phyloP scores from a whole-genome alignment of 2,888 invertebrate species.

The Spodoptera exigua region DNA sequence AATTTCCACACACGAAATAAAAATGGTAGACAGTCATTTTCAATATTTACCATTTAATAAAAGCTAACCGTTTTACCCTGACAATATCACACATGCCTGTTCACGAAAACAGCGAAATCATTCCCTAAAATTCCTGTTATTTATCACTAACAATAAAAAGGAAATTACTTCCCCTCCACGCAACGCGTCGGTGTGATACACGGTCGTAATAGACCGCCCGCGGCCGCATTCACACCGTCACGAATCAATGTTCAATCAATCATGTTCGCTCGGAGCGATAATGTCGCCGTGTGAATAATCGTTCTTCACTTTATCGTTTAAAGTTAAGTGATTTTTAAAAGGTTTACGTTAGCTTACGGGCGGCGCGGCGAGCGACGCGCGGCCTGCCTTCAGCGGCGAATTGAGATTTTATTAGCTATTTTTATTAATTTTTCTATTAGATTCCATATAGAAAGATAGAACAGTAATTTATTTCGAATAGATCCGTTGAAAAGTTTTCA shows the following conservation, averaged over 20 bases:
- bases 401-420: slow-evolving; percentile 26
- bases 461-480: too few relatives aligned
- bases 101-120: slow-evolving; percentile 38
- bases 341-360: slow-evolving; percentile 31
- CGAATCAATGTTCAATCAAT: slow-evolving; percentile 60
- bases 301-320: slow-evolving; percentile 42
- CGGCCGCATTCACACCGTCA: slow-evolving; percentile 51
- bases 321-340: slow-evolving; percentile 59
- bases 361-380: slow-evolving; percentile 11
- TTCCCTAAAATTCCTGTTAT: slow-evolving; percentile 36
- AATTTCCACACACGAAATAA: too few relatives aligned
- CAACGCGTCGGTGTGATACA: slow-evolving; percentile 45
- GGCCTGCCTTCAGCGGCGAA: too few relatives aligned
- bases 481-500: too few relatives aligned
- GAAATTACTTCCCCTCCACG: slow-evolving; percentile 34
- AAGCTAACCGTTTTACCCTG: not conserved
- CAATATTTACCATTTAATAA: too few relatives aligned
- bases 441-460: too few relatives aligned
- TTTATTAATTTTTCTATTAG: not conserved
- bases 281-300: slow-evolving; percentile 57
- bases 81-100: slow-evolving; percentile 17
- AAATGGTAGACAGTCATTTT: not conserved
- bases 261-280: slow-evolving; percentile 50
- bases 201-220: slow-evolving; percentile 51
- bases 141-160: slow-evolving; percentile 53